Evolutionary conservation across 1,140 invertebrate species (phyloP).

Genomic region (Formica selysi): DNA sequence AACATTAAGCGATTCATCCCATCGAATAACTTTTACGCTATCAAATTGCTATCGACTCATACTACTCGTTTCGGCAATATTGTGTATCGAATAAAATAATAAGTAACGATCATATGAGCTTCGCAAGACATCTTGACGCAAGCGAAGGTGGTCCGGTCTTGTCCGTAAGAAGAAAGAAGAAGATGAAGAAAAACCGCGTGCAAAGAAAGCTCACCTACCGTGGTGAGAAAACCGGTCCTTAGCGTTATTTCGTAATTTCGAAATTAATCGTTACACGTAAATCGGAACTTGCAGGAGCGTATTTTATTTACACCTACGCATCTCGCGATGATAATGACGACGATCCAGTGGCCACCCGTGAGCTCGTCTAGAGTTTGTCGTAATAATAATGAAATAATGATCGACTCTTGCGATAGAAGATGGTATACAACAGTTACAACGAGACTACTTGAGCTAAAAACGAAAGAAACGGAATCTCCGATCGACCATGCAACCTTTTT

Average conservation of each 20-base stretch:
- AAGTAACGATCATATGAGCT: constrained; percentile 37
- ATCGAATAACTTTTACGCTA: constrained; percentile 11
- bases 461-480: constrained; percentile 59
- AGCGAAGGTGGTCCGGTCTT: constrained; percentile 19
- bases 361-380: constrained; percentile 21
- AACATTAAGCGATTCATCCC: background rate
- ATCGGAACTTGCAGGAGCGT: constrained; percentile 35
- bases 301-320: constrained; percentile 45
- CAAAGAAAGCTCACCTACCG: constrained; percentile 24
- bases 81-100: constrained; percentile 35
- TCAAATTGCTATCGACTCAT: constrained; percentile 27
- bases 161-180: background rate
- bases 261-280: constrained; percentile 23
- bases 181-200: constrained; percentile 14
- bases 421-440: constrained; percentile 68
- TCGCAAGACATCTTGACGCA: constrained; percentile 31
- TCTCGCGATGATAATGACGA: background rate
- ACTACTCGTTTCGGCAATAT: background rate
- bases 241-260: constrained; percentile 42
- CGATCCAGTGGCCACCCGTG: constrained; percentile 11
- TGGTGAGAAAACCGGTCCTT: constrained; percentile 35
- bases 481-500: constrained; percentile 63
- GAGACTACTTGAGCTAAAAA: constrained; percentile 57
- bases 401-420: constrained; percentile 48
- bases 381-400: constrained; percentile 65